Evolutionary conservation across 1,140 invertebrate species (phyloP).

Genomic region (Pseudomyrmex concolor): DNA sequence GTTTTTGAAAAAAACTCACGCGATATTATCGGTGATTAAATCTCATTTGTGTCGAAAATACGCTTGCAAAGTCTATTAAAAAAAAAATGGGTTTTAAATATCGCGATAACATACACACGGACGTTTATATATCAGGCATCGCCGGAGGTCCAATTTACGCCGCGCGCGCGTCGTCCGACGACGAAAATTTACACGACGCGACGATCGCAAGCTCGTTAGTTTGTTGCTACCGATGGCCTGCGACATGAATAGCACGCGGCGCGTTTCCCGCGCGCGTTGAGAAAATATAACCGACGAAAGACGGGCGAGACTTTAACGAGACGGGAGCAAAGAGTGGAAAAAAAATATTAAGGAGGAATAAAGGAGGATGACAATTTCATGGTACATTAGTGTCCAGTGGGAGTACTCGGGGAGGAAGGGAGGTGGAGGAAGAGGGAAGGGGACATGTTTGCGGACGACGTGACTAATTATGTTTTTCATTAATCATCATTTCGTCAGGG

Average conservation of each 20-base stretch:
- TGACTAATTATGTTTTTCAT: slow-evolving; percentile 83
- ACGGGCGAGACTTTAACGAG: slow-evolving; percentile 57
- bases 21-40: too few relatives aligned
- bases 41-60: background rate
- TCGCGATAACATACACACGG: background rate
- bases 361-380: slow-evolving; percentile 79
- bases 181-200: slow-evolving; percentile 23
- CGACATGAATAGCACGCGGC: slow-evolving; percentile 52
- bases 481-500: slow-evolving; percentile 79
- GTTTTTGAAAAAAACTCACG: too few relatives aligned
- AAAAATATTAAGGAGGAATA: slow-evolving; percentile 50
- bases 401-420: slow-evolving; percentile 44
- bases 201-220: slow-evolving; percentile 67
- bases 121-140: background rate
- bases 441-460: slow-evolving; percentile 59
- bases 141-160: slow-evolving; percentile 23
- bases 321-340: slow-evolving; percentile 32
- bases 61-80: slow-evolving; percentile 23
- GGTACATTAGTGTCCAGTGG: slow-evolving; percentile 76
- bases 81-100: background rate
- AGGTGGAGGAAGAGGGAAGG: too few relatives aligned
- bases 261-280: background rate
- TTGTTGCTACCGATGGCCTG: slow-evolving; percentile 32
- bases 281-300: slow-evolving; percentile 56
- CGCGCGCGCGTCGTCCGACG: slow-evolving; percentile 45